Percentiles rank a stretch among this genome's conserved stretches.
Evolutionary conservation across 2,888 invertebrate genomes (phyloP).

Genomic region (Argyresthia goedartella): DNA sequence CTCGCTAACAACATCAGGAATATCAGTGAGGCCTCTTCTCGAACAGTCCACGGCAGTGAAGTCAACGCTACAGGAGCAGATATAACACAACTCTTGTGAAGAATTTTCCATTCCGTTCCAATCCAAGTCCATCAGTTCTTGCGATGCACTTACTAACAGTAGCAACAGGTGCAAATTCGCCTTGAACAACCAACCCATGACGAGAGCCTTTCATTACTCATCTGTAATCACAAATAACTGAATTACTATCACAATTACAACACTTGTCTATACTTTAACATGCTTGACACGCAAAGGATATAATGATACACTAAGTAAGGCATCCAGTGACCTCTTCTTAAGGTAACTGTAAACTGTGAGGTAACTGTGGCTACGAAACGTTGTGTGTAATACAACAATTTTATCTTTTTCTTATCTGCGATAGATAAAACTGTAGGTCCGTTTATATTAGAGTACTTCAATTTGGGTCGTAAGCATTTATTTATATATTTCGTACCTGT

Average conservation of each 20-base stretch:
- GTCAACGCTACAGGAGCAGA: conserved; percentile 42
- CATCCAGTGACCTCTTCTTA: background rate
- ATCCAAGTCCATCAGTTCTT: conserved; percentile 31
- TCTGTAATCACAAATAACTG: conserved; percentile 29
- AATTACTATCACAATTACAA: no score
- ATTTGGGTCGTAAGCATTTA: conserved; percentile 49
- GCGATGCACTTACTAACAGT: conserved; percentile 19
- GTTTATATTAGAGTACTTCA: conserved; percentile 13
- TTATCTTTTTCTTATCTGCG: conserved; percentile 62
- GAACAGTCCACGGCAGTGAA: conserved; percentile 48
- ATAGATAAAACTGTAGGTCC: conserved; percentile 48
- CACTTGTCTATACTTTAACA: no score
- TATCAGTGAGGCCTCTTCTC: conserved; percentile 43
- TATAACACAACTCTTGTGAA: conserved; percentile 36
- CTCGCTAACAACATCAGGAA: conserved; percentile 44
- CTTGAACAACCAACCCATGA: conserved; percentile 30
- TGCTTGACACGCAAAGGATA: background rate
- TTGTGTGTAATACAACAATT: conserved; percentile 31
- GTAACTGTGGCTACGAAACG: background rate
- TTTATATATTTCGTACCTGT: conserved; percentile 22
- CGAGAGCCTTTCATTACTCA: conserved; percentile 47
- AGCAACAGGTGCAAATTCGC: conserved; percentile 20
- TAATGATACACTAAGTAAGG: background rate
- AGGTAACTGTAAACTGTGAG: background rate
- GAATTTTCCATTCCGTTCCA: conserved; percentile 18